Percentiles rank a stretch among this genome's conserved stretches.
Conservation (phyloP, 2,113 vertebrate species). For the Etheostoma cragini region DNA sequence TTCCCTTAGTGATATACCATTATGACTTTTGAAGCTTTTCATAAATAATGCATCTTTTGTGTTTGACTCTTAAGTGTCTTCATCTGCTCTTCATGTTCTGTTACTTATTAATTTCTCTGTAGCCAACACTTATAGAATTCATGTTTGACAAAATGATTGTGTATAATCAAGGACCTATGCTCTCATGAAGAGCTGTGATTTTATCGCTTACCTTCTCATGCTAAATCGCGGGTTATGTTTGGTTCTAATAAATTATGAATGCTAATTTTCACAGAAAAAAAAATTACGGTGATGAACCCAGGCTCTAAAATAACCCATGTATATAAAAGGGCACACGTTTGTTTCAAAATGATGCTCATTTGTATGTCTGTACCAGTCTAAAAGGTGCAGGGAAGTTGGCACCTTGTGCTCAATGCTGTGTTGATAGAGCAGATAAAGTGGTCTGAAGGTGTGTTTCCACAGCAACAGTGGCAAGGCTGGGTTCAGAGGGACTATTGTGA, state of each 20-base stretch:
- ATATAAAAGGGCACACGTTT: background rate
- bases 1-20: background rate
- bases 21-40: background rate
- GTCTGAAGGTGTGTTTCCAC: slow-evolving; percentile 64
- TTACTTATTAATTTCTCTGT: slow-evolving; percentile 8
- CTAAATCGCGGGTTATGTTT: slow-evolving; percentile 21
- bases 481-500: slow-evolving; percentile 57
- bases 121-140: slow-evolving; percentile 31
- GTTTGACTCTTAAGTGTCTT: background rate
- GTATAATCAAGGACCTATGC: slow-evolving; percentile 51
- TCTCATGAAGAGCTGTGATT: slow-evolving; percentile 50
- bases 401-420: slow-evolving; percentile 26
- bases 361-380: background rate
- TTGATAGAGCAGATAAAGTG: slow-evolving; percentile 41
- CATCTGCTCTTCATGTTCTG: slow-evolving; percentile 11
- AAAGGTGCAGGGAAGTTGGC: background rate
- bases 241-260: slow-evolving; percentile 46
- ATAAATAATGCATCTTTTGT: background rate
- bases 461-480: slow-evolving; percentile 57
- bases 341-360: background rate
- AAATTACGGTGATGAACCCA: background rate
- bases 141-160: slow-evolving; percentile 40
- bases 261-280: slow-evolving; percentile 17
- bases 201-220: slow-evolving; percentile 28
- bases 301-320: background rate